Percentiles rank a stretch among this genome's conserved stretches.
These are phyloP conservation scores for Clarias batrachus DNA, from an alignment of 2,113 vertebrate species.

Conservation along the genomic window DNA sequence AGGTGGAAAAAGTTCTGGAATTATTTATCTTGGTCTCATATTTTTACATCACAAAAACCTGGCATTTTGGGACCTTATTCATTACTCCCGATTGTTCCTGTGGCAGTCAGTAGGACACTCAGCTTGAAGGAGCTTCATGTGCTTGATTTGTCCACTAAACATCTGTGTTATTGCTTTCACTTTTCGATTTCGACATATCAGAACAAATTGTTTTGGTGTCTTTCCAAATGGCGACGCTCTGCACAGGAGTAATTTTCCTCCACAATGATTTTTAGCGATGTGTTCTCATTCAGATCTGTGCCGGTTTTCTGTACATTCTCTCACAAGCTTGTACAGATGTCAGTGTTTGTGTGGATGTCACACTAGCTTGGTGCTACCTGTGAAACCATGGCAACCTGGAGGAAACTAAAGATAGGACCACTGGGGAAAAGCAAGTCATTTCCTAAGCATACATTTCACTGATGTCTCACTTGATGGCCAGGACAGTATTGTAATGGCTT, in stretches of 20 bases:
- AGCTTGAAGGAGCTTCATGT: background rate
- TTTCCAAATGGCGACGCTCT: no score
- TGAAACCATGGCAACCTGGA: background rate
- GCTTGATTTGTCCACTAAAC: background rate
- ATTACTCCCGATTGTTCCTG: background rate
- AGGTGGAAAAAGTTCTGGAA: no score
- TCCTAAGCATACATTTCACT: background rate
- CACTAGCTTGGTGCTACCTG: background rate
- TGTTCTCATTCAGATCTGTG: background rate
- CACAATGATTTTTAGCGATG: background rate
- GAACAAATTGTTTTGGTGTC: no score
- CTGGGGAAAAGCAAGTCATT: background rate
- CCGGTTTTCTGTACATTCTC: background rate
- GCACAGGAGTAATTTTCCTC: background rate
- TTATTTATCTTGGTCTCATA: no score
- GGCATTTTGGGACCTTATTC: no score
- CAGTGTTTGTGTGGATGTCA: background rate
- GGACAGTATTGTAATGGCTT: background rate
- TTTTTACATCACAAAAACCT: no score
- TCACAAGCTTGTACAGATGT: background rate
- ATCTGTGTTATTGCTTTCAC: background rate
- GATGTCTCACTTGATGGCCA: background rate
- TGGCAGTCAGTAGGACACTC: background rate
- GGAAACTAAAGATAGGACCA: background rate
- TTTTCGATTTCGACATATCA: background rate